Evolutionary conservation across 2,113 vertebrate species (phyloP), one percentile per base, ranked within the genome.

Genomic region (Rhodinocichla rosea): DNA sequence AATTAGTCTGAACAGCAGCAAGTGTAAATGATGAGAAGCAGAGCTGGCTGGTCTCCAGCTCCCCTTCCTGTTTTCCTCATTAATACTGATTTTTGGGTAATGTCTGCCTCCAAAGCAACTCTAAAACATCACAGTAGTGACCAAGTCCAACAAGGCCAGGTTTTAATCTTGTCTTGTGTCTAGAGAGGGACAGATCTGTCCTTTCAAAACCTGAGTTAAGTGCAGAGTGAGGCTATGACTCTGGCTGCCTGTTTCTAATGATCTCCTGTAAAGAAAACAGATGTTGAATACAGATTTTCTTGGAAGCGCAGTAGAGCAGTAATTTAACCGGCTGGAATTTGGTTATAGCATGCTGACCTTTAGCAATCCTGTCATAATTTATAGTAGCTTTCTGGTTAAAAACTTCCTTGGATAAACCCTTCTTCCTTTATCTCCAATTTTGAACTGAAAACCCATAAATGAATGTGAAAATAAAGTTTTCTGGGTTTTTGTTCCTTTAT

Each of bases 21-120:
- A 95, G 64, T 95, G 64, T 81, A 97, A 92, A 93, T 96, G 84
- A 95, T 9, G 71, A 96, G 90, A 97, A 96, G 40, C 95, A 98
- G 93, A 95, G 39, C 40, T 10, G 2, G 27, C 47, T 81, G 2
- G 24, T 91, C 70, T 96, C 67, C 92, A 87, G 63, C 62, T 88
- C 5, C 18, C 83, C 59, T 95, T 97, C 94, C 95, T 95, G 83
- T 97, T 97, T 97, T 97, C 28, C 64, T 96, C 17, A 17, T 95
- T 94, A 87, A 87, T 83, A 59, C 77, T 82, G 75, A 90, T 93
- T 93, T 97, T 94, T 75, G 79, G 55, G 80, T 93, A 90, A 91
- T 39, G 30, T 94, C 91, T 95, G 85, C 44, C 76, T 97, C 89
- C 50, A 88, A 52, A 92, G 78, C n/a, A 92, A 65, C 87, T 79